Evolutionary conservation across 2,113 vertebrate genomes (phyloP), one percentile per base, ranked within the genome.

Genomic region (Phodopus roborovskii): DNA sequence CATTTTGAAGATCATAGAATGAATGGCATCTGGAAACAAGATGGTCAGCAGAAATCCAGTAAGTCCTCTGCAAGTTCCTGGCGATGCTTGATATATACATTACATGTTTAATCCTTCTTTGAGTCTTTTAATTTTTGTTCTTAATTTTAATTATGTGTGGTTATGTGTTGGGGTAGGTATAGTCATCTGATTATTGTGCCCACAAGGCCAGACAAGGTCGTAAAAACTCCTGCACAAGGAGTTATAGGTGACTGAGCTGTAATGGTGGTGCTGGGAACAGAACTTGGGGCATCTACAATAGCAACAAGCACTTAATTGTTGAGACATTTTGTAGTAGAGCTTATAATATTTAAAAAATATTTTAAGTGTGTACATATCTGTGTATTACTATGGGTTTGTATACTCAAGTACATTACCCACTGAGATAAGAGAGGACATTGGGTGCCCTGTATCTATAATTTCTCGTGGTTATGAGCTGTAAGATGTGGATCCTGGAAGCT

Each of bases 1-100:
- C 28, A 62, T 20, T 4, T 1, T 1, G 28, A 77, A 82, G n/a
- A 42, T 0, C 33, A 11, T 12, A 68, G 16, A 16, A 56, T 28
- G 5, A 71, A 15, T 13, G 9, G 13, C 42, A 7, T 0, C n/a
- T 11, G 24, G 26, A 45, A 24, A 13, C 33, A 42, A 33, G 26
- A 30, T 16, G 5, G 2, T 19, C 48, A 36, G 0, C 0, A 10
- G 19, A 42, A 48, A 68, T 9, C 19, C 1, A 2, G n/a, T 1
- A 26, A 28, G 22, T 45, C 7, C 39, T 90, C 68, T n/a, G 10
- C 30, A 66, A 77, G 15, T 30, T 36, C 45, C 8, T 4, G 1
- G 3, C 26, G 9, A 50, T 28, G 4, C 4, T 8, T 48, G 13
- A 50, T 19, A 1, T 5, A 30, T 71, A 42, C 50, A 77, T n/a